Evolutionary conservation across 2,888 invertebrate species (phyloP).

Genomic region (Lochmaea crataegi): DNA sequence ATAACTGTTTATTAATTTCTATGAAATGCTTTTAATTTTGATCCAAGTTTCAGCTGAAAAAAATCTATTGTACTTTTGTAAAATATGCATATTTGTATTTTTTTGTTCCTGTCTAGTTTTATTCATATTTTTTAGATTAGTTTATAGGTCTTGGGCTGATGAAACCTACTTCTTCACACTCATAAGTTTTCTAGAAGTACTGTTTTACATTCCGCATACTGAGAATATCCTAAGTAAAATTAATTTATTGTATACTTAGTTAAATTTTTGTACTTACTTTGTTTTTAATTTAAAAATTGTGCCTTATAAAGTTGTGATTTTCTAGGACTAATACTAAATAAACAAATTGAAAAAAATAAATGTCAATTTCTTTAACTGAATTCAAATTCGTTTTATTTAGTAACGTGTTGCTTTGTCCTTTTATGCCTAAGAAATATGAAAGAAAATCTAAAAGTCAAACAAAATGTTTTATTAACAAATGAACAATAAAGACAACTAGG

Average conservation of each 20-base stretch:
- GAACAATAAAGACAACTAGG: neutral
- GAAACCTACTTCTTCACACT: neutral
- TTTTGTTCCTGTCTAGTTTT: neutral
- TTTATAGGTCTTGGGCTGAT: neutral
- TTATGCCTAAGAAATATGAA: neutral
- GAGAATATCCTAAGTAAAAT: slow-evolving; percentile 34
- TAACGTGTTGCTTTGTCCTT: too few relatives aligned
- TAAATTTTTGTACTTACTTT: slow-evolving; percentile 47
- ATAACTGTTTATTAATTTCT: too few relatives aligned
- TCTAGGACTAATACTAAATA: slow-evolving; percentile 21
- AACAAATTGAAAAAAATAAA: neutral
- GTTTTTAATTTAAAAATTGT: slow-evolving; percentile 45
- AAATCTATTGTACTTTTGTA: too few relatives aligned
- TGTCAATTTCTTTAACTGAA: neutral
- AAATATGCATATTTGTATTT: neutral
- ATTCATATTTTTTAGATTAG: neutral
- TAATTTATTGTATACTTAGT: slow-evolving; percentile 35
- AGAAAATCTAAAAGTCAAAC: neutral
- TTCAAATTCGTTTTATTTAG: neutral
- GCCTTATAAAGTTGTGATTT: slow-evolving; percentile 53
- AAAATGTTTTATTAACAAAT: neutral
- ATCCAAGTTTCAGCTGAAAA: too few relatives aligned
- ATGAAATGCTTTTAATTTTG: too few relatives aligned
- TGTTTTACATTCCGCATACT: slow-evolving; percentile 41
- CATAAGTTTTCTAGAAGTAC: slow-evolving; percentile 22